Base-by-base conservation (phyloP, 2,113 vertebrate genomes). In the Lepus europaeus region DNA sequence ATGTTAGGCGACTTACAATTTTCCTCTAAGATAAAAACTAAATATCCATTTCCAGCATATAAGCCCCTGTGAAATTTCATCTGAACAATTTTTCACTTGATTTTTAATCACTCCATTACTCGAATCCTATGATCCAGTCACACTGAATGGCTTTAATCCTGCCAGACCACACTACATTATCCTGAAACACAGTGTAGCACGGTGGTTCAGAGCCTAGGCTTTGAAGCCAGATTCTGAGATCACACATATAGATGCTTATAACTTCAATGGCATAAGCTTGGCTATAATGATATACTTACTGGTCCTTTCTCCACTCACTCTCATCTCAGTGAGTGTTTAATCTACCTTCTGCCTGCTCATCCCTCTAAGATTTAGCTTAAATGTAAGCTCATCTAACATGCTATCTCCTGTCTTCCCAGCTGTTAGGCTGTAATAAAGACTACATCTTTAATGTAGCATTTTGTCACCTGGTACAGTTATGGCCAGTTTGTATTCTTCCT, bases 61-160 rank as follows among this genome's bases (percentile, higher is more conserved):
- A 13, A 70, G 17, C 1, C 25, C 5, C 51, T 81, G 79, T 53
- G 20, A n/a, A 84, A 87, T 95, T 12, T 87, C 36, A 9, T 87
- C 82, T n/a, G 23, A 64, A 59, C 4, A 66, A 51, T 17, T 23
- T 49, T 63, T 69, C 51, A 69, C 36, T 89, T 83, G 29, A 76
- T 66, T 84, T 95, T 68, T 68, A 94, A 85, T 91, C 74, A 88
- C 11, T 78, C 6, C 2, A 63, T 59, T 74, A 80, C n/a, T 23
- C 31, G 33, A 95, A 66, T 22, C 1, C 22, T 88, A 33, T 76
- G 31, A 76, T 77, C 13, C 49, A 53, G 22, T 87, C 64, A n/a
- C 3, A 87, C 1, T 56, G 66, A 84, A 90, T 17, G n/a, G 25
- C 36, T 90, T 94, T 36, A 68, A 2, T 92, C 14, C 66, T 74